Base-by-base conservation (phyloP, 2,113 vertebrate species). In the Lamprologus tigripictilis region DNA sequence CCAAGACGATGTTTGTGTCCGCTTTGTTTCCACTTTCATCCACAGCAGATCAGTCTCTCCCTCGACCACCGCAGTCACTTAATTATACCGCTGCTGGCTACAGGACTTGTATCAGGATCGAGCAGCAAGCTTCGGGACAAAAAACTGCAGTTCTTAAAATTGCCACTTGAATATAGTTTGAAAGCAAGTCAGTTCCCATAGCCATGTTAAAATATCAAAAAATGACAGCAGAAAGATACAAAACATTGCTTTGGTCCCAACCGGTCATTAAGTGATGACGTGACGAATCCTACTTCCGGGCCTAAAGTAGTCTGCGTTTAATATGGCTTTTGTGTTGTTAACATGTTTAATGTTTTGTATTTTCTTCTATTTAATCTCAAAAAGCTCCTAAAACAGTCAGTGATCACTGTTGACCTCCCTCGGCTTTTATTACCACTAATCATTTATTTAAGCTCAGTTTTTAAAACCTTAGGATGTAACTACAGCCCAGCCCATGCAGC, bases 1-100 rank as follows among this genome's bases (percentile, higher is more conserved):
- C 58, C n/a, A 78, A 90, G 93, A 93, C 81, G 88, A 91, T 93
- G 92, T 95, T 93, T 92, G 88, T 93, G 87, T 92, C 85, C 66
- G 26, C 88, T 92, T 51, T 40, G 71, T 92, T 21, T 94, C 83
- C 83, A 89, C 80, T 84, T 92, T 94, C 93, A 91, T 95, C 88
- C 90, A 9, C 28, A 73, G 86, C 80, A 90, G 92, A 94, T 92
- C 87, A 73, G 86, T 84, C 49, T 28, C 81, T 85, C 49, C 80
- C 54, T 89, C 81, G 81, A 80, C 78, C 78, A 26, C 57, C 8
- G 23, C 83, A 81, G 87, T 92, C 85, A 81, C 45, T 80, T 76
- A 26, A 49, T 83, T 73, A 19, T 26, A 21, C 47, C 13, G 35
- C 83, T 80, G 86, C 49, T 42, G 73, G 81, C 84, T 55, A 33